Percentiles rank a stretch among this genome's conserved stretches.
Conservation (phyloP, 92 coral and sea anemone genomes). For the Epizoanthus fatuus region DNA sequence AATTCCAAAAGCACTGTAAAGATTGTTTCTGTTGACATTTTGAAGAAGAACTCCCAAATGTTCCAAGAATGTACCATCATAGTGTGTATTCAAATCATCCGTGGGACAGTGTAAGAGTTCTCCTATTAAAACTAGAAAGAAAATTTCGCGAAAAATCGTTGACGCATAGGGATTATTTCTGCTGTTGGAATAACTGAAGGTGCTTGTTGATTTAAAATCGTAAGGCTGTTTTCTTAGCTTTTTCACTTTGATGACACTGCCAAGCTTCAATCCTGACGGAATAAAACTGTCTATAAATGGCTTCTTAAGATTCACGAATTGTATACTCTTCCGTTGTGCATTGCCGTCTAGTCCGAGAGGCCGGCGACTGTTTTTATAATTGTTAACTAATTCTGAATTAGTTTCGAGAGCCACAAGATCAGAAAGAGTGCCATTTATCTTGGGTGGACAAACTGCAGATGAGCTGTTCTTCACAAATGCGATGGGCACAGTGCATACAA, state of each 20-base stretch:
- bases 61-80: slow-evolving; percentile 89
- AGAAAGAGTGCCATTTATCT: slow-evolving; percentile 25
- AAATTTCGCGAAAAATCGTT: slow-evolving; percentile 76
- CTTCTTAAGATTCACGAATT: slow-evolving; percentile 35
- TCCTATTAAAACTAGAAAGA: slow-evolving; percentile 75
- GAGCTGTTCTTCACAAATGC: slow-evolving; percentile 66
- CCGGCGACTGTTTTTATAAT: slow-evolving; percentile 20
- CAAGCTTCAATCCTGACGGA: slow-evolving; percentile 66
- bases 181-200: slow-evolving; percentile 62
- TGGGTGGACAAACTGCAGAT: slow-evolving; percentile 46
- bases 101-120: slow-evolving; percentile 87
- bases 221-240: slow-evolving; percentile 57
- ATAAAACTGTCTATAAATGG: slow-evolving; percentile 71
- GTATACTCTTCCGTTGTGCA: neutral
- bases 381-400: neutral
- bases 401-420: neutral
- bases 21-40: slow-evolving; percentile 71
- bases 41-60: slow-evolving; percentile 86
- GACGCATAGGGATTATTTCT: slow-evolving; percentile 76
- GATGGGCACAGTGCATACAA: slow-evolving; percentile 75
- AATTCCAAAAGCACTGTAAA: slow-evolving; percentile 85
- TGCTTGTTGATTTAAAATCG: slow-evolving; percentile 78
- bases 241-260: slow-evolving; percentile 40
- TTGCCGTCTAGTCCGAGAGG: neutral
- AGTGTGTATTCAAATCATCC: slow-evolving; percentile 85